Evolutionary conservation across 2,888 invertebrate genomes (phyloP), one percentile per base, ranked within the genome.

Genomic region (Macaria liturata): DNA sequence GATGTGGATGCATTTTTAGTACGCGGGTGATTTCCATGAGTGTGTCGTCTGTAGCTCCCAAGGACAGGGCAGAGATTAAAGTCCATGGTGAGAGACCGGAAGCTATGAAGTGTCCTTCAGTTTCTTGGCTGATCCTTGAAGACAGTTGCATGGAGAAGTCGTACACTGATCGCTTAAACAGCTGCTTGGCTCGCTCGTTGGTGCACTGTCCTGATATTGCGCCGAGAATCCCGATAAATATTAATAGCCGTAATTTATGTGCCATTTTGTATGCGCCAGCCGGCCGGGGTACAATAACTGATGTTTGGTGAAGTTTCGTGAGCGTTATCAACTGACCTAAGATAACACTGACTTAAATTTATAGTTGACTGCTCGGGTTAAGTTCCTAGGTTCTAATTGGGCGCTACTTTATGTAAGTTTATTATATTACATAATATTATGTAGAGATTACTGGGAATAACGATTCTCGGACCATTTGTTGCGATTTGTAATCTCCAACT

Each of bases 71-170:
- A 0, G 89, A 69, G 2, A 91, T 65, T 4, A 91, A 65, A 0
- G 80, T 74, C 91, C 91, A 89, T 30, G 83, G 74, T 0, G 89
- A 89, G 0, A 89, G 62, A 0, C 86, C 80, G 0, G 89, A 88
- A 0, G 81, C 65, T 0, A 88, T 72, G 65, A 89, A 91, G 50
- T 91, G 91, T 31, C 81, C 78, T 0, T 89, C 88, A 0, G 81
- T 83, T 9, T 88, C 86, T 42, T 76, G 59, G 4, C 74, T 77
- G 5, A 84, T 70, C 54, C 84, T 71, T 9, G 61, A 64, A 4
- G 74, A 67, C 32, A 86, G 62, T 6, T 78, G 70, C 31, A 75
- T 55, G 0, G 80, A 74, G 43, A 84, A 86, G n/a, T 82, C 78
- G 66, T 79, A 82, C 4, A 83, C 61, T 0, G 83, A 74, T 49